Evolutionary conservation across 1,140 invertebrate species (phyloP), one percentile per base, ranked within the genome.

Genomic region (Anthonomus grandis): DNA sequence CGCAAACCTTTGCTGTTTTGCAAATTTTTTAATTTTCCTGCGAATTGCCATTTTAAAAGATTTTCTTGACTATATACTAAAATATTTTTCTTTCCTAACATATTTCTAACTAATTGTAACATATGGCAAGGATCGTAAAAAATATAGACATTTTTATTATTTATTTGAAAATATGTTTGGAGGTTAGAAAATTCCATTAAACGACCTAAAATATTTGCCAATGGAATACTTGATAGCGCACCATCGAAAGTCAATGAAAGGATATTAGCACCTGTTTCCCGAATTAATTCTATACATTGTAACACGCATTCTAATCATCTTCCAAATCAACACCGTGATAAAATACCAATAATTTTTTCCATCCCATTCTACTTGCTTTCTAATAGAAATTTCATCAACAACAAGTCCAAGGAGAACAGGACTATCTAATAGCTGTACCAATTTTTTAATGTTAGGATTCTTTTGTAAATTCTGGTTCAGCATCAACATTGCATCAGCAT

Each of bases 401-500:
- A 54, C 36, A n/a, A 59, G 22, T 27, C 39, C 23, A 48, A 41
- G 48, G 13, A 59, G 3, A n/a, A 54, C n/a, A 15, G 19, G 3
- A 22, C 31, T 10, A 18, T 24, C 17, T 38, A 18, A 17, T 23
- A 54, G 12, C 46, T 22, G 12, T 5, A 45, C 31, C 38, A 39
- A 27, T 36, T 19, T 59, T 47, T 48, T 48, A 54, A 48, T 12
- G 37, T 23, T n/a, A 21, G 22, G 23, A 52, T 44, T 62, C 57
- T 44, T 23, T 31, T 12, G 50, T 62, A 46, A 55, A 62, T 8
- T 46, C 60, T 6, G 57, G 57, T 18, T 52, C 13, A 4, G 42
- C 39, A 59, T 74, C 57, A 24, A 72, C 57, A 24, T 41, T 44
- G 27, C 27, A 44, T 55, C 73, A 74, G 68, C 73, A 75, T 36